Evolutionary conservation across 2,888 invertebrate species (phyloP), one percentile per base, ranked within the genome.

Genomic region (Muschampia plurimacula): DNA sequence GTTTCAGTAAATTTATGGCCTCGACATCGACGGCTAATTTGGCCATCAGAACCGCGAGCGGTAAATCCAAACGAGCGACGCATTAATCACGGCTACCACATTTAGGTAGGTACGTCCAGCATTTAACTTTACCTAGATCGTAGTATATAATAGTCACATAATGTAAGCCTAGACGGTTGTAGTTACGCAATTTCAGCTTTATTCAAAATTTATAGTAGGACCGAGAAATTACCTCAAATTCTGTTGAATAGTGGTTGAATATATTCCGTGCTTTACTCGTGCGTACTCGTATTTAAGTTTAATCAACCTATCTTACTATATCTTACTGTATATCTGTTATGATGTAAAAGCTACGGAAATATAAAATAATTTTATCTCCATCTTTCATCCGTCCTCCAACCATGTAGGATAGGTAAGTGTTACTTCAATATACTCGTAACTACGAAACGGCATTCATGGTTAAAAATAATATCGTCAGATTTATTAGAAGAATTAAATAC

Each of bases 21-120:
- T 67, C 74, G 62, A 75, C 75, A 77, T 78, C 76, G 77, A 75
- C 72, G 77, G 88, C 85, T 84, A 87, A 89, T 89, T 88, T 84
- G 83, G 84, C 83, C 83, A 82, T 82, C 83, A 81, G 85, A 83
- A 82, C 86, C 84, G 76, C 83, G 81, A 78, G 82, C 80, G 84
- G 84, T 89, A 87, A 88, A 89, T 89, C 84, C 85, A 81, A 82
- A 78, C 83, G 79, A 81, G 79, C 84, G 76, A 72, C 69, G 77
- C 86, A 88, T 89, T 84, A 84, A 86, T 89, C 85, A 89, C 85
- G 80, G 72, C 13, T 60, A 52, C 60, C 46, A 49, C 60, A 66
- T 71, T 76, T 22, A 22, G 22, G 22, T 76, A 69, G 74, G 46
- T 74, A 74, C 70, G 74, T 68, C 69, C 74, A 74, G 69, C 73